Evolutionary conservation across 2,113 vertebrate genomes (phyloP).

Genomic region (Daubentonia madagascariensis): DNA sequence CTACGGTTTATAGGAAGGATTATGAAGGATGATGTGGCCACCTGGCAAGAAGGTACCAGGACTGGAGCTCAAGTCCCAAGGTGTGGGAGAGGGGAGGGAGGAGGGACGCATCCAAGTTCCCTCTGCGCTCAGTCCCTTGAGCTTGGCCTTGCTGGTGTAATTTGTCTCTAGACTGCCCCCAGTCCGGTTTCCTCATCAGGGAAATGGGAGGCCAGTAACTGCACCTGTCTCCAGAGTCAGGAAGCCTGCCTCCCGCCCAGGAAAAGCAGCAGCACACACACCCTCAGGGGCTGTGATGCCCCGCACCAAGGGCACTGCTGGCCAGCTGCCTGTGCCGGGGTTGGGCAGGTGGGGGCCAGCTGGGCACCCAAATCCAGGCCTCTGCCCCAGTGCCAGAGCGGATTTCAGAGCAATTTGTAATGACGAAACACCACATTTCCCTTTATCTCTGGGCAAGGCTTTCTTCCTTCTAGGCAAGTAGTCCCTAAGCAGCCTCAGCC

Average conservation of each 20-base stretch:
- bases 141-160: neutral
- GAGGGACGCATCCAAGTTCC: neutral
- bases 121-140: neutral
- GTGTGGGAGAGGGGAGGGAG: too few relatives aligned
- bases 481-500: conserved; percentile 6
- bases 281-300: neutral
- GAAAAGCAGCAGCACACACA: neutral
- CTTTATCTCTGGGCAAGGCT: conserved; percentile 59
- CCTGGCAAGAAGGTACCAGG: neutral
- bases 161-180: neutral
- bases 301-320: neutral
- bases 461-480: conserved; percentile 52
- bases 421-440: neutral
- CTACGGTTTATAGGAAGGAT: neutral
- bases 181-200: neutral
- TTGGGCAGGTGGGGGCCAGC: neutral
- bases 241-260: neutral
- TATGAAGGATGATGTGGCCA: accelerated
- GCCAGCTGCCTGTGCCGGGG: neutral
- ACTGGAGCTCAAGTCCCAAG: neutral
- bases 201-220: accelerated
- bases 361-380: neutral
- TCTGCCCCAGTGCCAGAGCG: neutral
- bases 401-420: conserved; percentile 49
- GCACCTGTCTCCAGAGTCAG: neutral